Evolutionary conservation across 1,140 invertebrate genomes (phyloP), one percentile per base, ranked within the genome.

Genomic region (Dreissena rostriformis): DNA sequence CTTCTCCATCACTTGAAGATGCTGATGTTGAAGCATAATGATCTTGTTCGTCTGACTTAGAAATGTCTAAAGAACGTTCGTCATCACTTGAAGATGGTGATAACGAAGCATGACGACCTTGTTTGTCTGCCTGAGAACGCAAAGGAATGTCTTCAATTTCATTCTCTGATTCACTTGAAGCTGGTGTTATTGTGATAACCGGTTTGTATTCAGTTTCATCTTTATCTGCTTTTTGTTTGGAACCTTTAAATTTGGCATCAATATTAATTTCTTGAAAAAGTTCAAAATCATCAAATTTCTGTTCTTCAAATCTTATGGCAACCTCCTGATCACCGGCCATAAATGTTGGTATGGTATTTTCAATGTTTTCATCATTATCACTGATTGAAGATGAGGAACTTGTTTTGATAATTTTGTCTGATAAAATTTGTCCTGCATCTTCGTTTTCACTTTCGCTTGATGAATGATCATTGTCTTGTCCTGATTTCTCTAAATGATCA

Each of bases 381-480:
- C 66, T 61, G 17, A n/a, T 24, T 61, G 57, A 61, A 24, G 57
- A 61, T 61, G 11, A 61, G 22, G 57, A 61, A 61, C 22, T 17
- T 8, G 22, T n/a, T 63, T 19, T 19, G 24, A 63, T 19, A 5
- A 63, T 24, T 65, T 63, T 17, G 7, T 52, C 22, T 63, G 61
- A 11, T 19, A 63, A 7, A 24, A 2, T n/a, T 24, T 63, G 19
- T 24, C 49, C 65, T 26, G 61, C 73, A 19, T 75, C 57, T 39
- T 75, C 73, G 61, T 53, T 75, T 26, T 75, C 53, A 39, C 39
- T 39, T 39, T 39, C 39, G 65, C 26, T 63, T 63, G 57, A n/a
- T 63, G 19, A n/a, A 63, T 24, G 19, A 6, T 63, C 57, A 63
- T 2, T 63, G 19, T 11, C 19, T 19, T n/a, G 19, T n/a, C 2